These are phyloP conservation scores for Drosophila mulleri DNA, from an alignment of 2,888 invertebrate species.

Conservation along the genomic window DNA sequence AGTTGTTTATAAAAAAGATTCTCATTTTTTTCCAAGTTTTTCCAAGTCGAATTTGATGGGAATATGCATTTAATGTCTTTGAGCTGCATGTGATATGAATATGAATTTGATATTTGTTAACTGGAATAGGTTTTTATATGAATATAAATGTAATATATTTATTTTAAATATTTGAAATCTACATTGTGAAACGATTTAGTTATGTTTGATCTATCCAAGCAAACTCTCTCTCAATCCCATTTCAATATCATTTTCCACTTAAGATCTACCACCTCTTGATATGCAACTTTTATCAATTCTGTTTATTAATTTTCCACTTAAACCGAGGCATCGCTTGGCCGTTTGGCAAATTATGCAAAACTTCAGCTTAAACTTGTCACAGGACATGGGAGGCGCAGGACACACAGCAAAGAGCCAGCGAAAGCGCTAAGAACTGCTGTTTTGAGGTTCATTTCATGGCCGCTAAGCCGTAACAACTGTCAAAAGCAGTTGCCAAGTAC, in stretches of 20 bases:
- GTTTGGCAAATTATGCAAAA: constrained; percentile 56
- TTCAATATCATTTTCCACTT: neutral
- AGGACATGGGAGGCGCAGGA: constrained; percentile 5
- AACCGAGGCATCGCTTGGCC: constrained; percentile 4
- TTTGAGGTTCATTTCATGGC: constrained; percentile 56
- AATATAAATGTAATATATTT: too few relatives aligned
- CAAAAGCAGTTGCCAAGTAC: constrained; percentile 48
- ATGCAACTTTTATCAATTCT: neutral
- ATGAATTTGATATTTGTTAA: neutral
- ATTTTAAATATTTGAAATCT: too few relatives aligned
- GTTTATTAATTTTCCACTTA: neutral
- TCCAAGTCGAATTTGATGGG: neutral
- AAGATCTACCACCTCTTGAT: neutral
- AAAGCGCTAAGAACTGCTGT: constrained; percentile 28
- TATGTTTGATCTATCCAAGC: too few relatives aligned
- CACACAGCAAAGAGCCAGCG: constrained; percentile 2
- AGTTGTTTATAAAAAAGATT: constrained; percentile 6
- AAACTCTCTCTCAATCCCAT: neutral
- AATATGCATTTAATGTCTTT: neutral
- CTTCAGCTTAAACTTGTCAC: constrained; percentile 34
- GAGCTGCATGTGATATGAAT: neutral
- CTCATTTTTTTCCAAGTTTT: neutral
- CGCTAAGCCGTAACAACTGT: constrained; percentile 67
- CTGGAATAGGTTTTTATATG: too few relatives aligned
- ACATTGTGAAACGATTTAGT: too few relatives aligned